Base-by-base conservation (phyloP, 2,113 vertebrate genomes). In the Lagopus leucura region DNA sequence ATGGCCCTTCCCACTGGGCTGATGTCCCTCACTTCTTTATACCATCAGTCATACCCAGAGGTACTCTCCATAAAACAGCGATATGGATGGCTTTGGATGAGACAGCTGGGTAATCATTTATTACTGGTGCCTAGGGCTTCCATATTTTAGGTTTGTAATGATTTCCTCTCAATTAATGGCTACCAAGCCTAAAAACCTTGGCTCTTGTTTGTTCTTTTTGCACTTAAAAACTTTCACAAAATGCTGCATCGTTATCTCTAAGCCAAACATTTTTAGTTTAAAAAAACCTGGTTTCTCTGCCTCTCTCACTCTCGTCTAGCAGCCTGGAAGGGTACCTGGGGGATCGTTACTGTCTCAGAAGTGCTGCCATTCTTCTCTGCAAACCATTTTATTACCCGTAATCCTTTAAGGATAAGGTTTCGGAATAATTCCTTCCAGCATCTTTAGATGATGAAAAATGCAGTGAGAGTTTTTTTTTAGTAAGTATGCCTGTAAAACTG, bases 81-180 rank as follows among this genome's bases (percentile, higher is more conserved):
- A 2, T 22, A 57, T 69, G 38, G 34, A 78, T 69, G 24, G n/a
- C 77, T 66, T 36, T 71, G 24, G 47, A 67, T 71, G n/a, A 86
- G 94, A 75, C 47, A 78, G 24, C 34, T 47, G 65, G 6, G 21
- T 52, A 80, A 80, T 91, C 58, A 80, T 38, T 89, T 79, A 76
- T 19, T 91, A 60, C 40, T 63, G 74, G 15, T 75, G 57, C n/a
- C 15, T 6, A 43, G 24, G 28, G 11, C 84, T 91, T 82, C 48
- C 36, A 70, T 27, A 38, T 70, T 82, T 28, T 8, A 76, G 30
- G 36, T 76, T 73, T 76, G 19, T 80, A 89, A 76, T 0, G 0
- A 85, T 66, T 89, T 92, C 63, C 36, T 90, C 65, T 63, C n/a
- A 91, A 75, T 76, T 83, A 67, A 88, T 40, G n/a, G 10, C 21